Conservation (phyloP, 2,113 vertebrate genomes). For the Helogale parvula region DNA sequence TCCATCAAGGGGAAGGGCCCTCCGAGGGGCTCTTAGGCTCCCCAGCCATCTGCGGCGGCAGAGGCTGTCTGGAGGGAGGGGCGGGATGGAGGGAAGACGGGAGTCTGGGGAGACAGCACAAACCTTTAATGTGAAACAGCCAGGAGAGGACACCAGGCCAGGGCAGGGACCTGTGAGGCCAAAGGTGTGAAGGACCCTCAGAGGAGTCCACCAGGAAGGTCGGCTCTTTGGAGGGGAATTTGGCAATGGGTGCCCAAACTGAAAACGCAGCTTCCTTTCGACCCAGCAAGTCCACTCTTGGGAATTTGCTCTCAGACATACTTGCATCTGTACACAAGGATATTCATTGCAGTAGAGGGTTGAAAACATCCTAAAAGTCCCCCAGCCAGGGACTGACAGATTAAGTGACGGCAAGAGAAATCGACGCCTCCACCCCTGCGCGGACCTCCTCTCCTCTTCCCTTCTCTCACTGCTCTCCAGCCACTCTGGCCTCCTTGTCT, state of each 20-base stretch:
- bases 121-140: neutral
- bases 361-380: neutral
- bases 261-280: neutral
- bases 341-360: neutral
- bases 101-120: neutral
- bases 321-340: neutral
- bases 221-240: neutral
- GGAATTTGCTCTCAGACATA: neutral
- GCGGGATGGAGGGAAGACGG: fast-evolving
- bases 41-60: conserved; percentile 5
- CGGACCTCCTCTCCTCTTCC: neutral
- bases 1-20: neutral
- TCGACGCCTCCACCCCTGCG: neutral
- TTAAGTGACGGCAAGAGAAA: neutral
- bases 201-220: too few species aligned
- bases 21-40: neutral
- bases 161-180: neutral
- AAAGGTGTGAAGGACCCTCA: neutral
- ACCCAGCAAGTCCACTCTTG: neutral
- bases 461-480: neutral
- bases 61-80: neutral
- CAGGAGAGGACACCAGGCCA: neutral
- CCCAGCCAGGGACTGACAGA: neutral
- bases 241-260: neutral
- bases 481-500: neutral